These are phyloP conservation scores for Karalla daura DNA, from an alignment of 2,797 vertebrate genomes.

Conservation along the genomic window DNA sequence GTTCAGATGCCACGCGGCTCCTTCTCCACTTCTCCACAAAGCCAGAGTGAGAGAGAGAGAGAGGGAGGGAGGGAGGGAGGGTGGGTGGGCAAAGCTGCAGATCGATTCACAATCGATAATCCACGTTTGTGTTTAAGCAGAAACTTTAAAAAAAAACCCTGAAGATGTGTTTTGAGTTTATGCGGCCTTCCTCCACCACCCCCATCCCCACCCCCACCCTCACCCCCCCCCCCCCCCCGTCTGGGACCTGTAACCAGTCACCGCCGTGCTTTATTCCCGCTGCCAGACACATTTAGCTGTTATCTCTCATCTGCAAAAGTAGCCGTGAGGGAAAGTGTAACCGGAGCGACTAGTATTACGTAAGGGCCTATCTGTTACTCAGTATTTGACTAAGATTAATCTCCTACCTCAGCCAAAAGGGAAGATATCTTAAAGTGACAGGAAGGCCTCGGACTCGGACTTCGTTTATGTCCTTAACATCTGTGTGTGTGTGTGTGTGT, in stretches of 20 bases:
- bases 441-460: constrained; percentile 23
- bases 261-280: constrained; percentile 60
- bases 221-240: constrained; percentile 5
- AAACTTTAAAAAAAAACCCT: constrained; percentile 10
- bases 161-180: constrained; percentile 2
- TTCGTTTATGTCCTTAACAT: constrained; percentile 3
- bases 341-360: neutral
- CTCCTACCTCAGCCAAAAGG: constrained; percentile 79
- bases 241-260: constrained; percentile 43
- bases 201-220: too few relatives aligned
- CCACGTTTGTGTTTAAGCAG: neutral
- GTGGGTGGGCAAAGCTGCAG: neutral
- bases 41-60: too few relatives aligned
- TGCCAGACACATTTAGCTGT: constrained; percentile 5
- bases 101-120: neutral
- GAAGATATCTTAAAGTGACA: constrained; percentile 51
- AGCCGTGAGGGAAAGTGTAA: constrained; percentile 16
- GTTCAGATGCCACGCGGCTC: neutral
- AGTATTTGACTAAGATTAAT: constrained; percentile 38
- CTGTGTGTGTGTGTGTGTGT: neutral
- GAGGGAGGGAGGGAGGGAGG: neutral
- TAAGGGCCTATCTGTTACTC: neutral
- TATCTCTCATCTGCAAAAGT: constrained; percentile 1
- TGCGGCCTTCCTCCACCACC: too few relatives aligned
- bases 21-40: too few relatives aligned